Evolutionary conservation across 1,140 invertebrate genomes (phyloP), one percentile per base, ranked within the genome.

Genomic region (Drosophila arizonae): DNA sequence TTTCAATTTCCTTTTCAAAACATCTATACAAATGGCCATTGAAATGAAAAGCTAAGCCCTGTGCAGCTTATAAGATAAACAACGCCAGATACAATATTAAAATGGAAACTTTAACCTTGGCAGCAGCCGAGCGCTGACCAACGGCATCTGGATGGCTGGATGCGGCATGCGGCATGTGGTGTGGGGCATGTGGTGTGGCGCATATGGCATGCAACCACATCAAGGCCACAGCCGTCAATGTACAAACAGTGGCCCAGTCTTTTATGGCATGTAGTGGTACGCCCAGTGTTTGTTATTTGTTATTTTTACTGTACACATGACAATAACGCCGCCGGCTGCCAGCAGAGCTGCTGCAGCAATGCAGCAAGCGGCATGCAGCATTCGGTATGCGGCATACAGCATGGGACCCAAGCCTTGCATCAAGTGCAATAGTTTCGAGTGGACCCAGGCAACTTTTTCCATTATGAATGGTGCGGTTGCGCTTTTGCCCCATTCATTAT

Each of bases 381-480:
- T 46, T 4, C 17, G 8, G 33, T 26, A 50, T 65, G 62, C 63
- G 48, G 26, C 17, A 33, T 77, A 60, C 56, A 77, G 61, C 36
- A 55, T 45, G 50, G 50, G 46, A 28, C 13, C 45, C 41, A 50
- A 30, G 60, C 55, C 61, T 62, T 65, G 63, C 66, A 66, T 79
- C 76, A 79, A 84, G 79, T 82, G 84, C 84, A 88, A 80, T 87
- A 88, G 77, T 71, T 87, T 87, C 73, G 76, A 87, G 84, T 88
- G 84, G 81, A 60, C 63, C 63, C 48, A 63, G 61, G 68, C 77
- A 88, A 88, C 84, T 88, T 88, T 88, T 88, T 88, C 84, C 84
- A 88, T 88, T 88, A 88, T 88, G 85, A 87, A 88, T 89, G 85
- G 85, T 85, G 81, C 85, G 84, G 85, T 84, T 88, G 85, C 84